Percentiles rank a stretch among this genome's conserved stretches.
phyloP scores from a whole-genome alignment of 2,113 vertebrate species.

The Mirounga angustirostris region DNA sequence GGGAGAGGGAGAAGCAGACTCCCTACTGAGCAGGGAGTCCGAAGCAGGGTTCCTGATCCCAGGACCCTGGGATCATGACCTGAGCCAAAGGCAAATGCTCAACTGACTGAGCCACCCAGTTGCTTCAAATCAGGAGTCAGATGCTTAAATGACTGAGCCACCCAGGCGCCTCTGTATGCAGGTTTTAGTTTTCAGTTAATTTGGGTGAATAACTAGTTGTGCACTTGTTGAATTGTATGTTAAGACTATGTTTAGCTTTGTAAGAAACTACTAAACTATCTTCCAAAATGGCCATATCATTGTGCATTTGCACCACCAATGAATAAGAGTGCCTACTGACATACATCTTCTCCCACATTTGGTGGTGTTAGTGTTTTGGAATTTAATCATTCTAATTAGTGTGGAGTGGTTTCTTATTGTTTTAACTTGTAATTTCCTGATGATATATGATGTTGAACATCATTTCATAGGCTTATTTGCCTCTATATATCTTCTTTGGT shows the following conservation, averaged over 20 bases:
- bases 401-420: background rate
- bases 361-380: background rate
- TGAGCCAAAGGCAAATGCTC: no score
- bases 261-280: background rate
- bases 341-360: background rate
- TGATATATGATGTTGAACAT: background rate
- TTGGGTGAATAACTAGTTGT: background rate
- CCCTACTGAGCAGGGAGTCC: no score
- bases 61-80: no score
- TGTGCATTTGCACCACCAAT: background rate
- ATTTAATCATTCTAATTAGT: background rate
- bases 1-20: no score
- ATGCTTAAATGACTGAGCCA: no score
- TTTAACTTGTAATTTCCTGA: background rate
- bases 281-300: background rate
- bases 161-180: background rate
- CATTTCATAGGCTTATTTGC: background rate
- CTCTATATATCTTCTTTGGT: background rate
- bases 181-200: background rate
- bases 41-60: no score
- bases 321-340: background rate
- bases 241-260: background rate
- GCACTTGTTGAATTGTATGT: background rate
- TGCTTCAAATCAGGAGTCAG: no score
- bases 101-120: no score